Conservation (phyloP, 1,140 invertebrate species). For the Pseudomyrmex cubaensis region DNA sequence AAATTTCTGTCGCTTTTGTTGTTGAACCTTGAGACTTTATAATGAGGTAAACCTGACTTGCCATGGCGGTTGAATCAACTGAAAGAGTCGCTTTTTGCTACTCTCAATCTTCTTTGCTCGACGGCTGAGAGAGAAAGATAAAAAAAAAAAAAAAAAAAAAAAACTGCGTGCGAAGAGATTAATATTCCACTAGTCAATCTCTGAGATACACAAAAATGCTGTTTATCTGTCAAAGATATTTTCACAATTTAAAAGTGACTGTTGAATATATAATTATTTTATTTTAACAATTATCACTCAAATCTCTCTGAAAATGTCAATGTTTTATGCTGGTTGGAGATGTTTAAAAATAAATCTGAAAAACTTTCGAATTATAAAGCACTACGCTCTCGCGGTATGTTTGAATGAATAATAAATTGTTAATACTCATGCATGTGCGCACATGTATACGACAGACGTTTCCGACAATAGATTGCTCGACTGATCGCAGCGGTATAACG, state of each 20-base stretch:
- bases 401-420: constrained; percentile 13
- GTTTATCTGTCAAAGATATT: constrained; percentile 9
- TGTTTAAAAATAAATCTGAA: not conserved
- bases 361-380: not conserved
- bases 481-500: not conserved
- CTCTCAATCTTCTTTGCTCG: constrained; percentile 52
- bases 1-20: constrained; percentile 5
- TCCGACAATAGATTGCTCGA: not conserved
- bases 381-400: not conserved
- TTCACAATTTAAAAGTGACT: constrained; percentile 8
- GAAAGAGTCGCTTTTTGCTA: constrained; percentile 53
- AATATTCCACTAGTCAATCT: constrained; percentile 40
- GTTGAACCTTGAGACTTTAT: constrained; percentile 35
- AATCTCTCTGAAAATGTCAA: not conserved
- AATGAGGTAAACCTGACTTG: constrained; percentile 43
- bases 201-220: constrained; percentile 13
- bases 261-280: not conserved
- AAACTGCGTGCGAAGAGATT: constrained; percentile 22
- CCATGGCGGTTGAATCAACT: constrained; percentile 35
- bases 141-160: constrained; percentile 13
- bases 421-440: not conserved
- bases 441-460: not conserved
- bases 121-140: constrained; percentile 29
- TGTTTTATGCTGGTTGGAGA: not conserved
- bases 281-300: not conserved